Conservation (phyloP, 2,113 vertebrate species). For the Ornithorhynchus anatinus region DNA sequence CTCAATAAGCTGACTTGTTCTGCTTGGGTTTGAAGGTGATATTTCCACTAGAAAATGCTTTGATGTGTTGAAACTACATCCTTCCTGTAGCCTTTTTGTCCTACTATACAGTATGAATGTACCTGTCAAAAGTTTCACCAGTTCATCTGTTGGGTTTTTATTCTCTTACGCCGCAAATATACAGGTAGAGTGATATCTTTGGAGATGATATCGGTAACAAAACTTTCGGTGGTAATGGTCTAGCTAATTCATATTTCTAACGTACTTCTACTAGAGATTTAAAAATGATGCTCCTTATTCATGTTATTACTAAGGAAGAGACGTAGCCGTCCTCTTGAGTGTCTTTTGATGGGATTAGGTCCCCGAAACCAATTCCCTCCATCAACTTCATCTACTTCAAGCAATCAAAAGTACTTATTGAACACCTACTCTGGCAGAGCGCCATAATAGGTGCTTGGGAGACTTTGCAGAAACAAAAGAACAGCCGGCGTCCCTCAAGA, state of each 20-base stretch:
- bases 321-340: no score
- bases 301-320: no score
- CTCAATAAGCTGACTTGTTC: slow-evolving; percentile 24
- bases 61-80: slow-evolving; percentile 11
- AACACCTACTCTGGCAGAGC: neutral
- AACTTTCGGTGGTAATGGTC: no score
- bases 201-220: rapidly evolving
- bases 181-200: neutral
- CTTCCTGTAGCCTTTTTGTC: slow-evolving; percentile 20
- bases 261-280: no score
- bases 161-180: neutral
- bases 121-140: neutral
- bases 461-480: no score
- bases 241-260: no score
- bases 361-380: no score
- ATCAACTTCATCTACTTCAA: no score
- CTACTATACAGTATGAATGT: neutral
- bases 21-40: slow-evolving; percentile 50
- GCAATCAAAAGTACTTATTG: no score
- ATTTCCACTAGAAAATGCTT: slow-evolving; percentile 11
- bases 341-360: no score
- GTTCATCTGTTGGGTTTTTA: neutral
- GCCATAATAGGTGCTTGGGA: neutral
- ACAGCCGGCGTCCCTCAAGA: no score
- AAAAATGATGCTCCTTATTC: no score